Conservation (phyloP, 2,113 vertebrate genomes). For the Anhinga anhinga region DNA sequence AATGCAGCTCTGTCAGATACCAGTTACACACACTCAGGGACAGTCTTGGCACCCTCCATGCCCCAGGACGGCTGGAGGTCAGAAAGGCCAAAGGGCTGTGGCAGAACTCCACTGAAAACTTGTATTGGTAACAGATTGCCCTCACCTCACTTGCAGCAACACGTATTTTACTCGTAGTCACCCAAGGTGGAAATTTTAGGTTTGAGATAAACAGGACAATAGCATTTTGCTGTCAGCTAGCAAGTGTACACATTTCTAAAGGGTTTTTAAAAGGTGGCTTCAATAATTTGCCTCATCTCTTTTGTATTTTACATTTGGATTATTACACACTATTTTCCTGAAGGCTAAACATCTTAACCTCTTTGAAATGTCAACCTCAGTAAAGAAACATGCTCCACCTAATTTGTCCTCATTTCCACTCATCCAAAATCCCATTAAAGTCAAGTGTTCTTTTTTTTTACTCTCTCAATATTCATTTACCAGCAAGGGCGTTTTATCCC, state of each 20-base stretch:
- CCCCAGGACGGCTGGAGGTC: background rate
- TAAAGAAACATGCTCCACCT: background rate
- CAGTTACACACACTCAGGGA: background rate
- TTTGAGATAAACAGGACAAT: background rate
- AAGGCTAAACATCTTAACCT: slow-evolving; percentile 21
- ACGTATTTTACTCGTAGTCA: background rate
- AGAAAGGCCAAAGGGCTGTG: background rate
- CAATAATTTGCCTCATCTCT: background rate
- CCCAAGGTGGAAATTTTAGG: background rate
- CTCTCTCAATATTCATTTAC: background rate
- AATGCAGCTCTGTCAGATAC: background rate
- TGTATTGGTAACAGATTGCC: background rate
- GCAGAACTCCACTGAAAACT: background rate
- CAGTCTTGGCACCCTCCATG: fast-evolving
- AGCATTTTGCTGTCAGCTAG: background rate
- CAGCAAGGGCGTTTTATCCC: background rate
- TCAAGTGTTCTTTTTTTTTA: background rate
- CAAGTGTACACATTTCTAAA: background rate
- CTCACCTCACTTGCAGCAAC: background rate
- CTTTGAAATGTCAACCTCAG: slow-evolving; percentile 17
- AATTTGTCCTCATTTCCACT: slow-evolving; percentile 38
- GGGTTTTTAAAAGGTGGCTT: background rate
- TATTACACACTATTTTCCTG: background rate
- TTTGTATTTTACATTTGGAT: background rate
- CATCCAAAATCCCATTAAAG: slow-evolving; percentile 27